phyloP scores from a whole-genome alignment of 2,797 vertebrate species.

The Cyprinodon diabolis region DNA sequence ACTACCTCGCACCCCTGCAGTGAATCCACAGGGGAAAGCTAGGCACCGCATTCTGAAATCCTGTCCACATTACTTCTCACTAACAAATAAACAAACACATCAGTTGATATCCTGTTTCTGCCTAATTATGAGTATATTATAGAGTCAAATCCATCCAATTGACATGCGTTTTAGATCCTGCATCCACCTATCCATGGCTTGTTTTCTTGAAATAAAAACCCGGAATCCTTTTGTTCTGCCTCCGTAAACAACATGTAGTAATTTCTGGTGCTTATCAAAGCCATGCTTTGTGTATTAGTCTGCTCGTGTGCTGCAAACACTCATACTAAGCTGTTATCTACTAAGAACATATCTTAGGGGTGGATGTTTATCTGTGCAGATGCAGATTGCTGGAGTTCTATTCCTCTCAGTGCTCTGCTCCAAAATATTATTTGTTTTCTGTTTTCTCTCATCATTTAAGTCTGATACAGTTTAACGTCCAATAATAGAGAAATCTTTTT shows the following conservation, averaged over 20 bases:
- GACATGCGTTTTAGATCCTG: slow-evolving; percentile 60
- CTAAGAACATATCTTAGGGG: slow-evolving; percentile 75
- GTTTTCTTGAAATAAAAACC: slow-evolving; percentile 75
- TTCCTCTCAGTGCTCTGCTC: slow-evolving; percentile 68
- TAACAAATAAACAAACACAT: slow-evolving; percentile 28
- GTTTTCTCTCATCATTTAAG: slow-evolving; percentile 46
- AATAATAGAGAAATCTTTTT: slow-evolving; percentile 67
- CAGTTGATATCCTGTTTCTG: slow-evolving; percentile 39
- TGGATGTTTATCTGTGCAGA: slow-evolving; percentile 78
- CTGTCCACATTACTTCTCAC: slow-evolving; percentile 12
- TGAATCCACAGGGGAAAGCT: slow-evolving; percentile 46
- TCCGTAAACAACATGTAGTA: slow-evolving; percentile 74
- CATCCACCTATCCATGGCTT: slow-evolving; percentile 64
- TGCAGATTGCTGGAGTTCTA: slow-evolving; percentile 71
- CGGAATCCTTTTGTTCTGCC: slow-evolving; percentile 78
- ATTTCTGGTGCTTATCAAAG: slow-evolving; percentile 77
- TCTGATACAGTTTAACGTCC: slow-evolving; percentile 71
- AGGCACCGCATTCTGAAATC: slow-evolving; percentile 37
- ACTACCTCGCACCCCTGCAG: slow-evolving; percentile 44
- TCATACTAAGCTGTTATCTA: slow-evolving; percentile 71
- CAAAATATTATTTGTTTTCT: slow-evolving; percentile 73
- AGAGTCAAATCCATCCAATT: slow-evolving; percentile 57
- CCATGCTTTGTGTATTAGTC: slow-evolving; percentile 38
- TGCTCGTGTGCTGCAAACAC: slow-evolving; percentile 45
- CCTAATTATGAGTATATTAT: slow-evolving; percentile 61